These are phyloP conservation scores for Glossosoma conforme DNA, from an alignment of 1,140 invertebrate species.

Conservation along the genomic window DNA sequence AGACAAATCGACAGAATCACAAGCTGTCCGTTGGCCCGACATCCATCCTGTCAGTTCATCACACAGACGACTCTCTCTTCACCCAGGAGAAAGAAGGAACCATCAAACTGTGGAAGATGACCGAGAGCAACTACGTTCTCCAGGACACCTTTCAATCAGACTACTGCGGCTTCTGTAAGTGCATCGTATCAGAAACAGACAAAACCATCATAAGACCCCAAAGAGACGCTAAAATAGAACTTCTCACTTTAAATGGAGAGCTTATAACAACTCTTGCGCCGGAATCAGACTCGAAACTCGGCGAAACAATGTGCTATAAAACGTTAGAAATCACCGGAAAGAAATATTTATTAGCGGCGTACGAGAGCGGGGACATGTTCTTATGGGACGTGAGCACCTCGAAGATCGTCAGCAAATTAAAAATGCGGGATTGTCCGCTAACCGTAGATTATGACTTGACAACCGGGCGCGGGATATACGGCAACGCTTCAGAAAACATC, in stretches of 20 bases:
- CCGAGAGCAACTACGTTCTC: conserved; percentile 55
- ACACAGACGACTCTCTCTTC: conserved; percentile 52
- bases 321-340: conserved; percentile 50
- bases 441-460: conserved; percentile 61
- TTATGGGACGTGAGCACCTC: conserved; percentile 62
- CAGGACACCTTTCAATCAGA: conserved; percentile 52
- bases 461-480: conserved; percentile 59
- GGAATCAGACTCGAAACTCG: conserved; percentile 43
- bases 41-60: conserved; percentile 53
- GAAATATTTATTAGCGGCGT: conserved; percentile 55
- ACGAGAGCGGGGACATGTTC: conserved; percentile 61
- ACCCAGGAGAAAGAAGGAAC: conserved; percentile 66
- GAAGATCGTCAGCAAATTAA: conserved; percentile 52
- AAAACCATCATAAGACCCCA: conserved; percentile 58
- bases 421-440: conserved; percentile 62
- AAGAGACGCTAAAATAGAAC: conserved; percentile 56
- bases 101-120: conserved; percentile 60
- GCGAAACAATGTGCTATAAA: conserved; percentile 61
- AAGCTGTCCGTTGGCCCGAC: conserved; percentile 54
- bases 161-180: conserved; percentile 63
- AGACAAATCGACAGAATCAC: conserved; percentile 57
- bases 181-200: conserved; percentile 56
- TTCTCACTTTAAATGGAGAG: conserved; percentile 54
- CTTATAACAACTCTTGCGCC: conserved; percentile 45
- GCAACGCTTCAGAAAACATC: conserved; percentile 56